A percentile compares a stretch with the other conserved stretches of the same genome.
phyloP scores from a whole-genome alignment of 2,113 vertebrate species.

The Bujurquina vittata region DNA sequence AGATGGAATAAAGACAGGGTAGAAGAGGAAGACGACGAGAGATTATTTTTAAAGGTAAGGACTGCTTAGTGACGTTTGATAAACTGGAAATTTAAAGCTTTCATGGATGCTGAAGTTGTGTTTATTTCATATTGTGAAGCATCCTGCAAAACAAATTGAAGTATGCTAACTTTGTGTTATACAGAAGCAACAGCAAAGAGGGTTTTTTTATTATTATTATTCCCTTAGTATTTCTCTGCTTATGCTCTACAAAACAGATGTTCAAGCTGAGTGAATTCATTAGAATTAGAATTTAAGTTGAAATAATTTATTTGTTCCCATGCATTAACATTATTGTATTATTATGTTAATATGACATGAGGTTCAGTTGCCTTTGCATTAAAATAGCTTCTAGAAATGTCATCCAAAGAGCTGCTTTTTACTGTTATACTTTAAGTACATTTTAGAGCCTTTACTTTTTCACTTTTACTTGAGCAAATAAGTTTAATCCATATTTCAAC shows the following conservation, averaged over 20 bases:
- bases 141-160: neutral
- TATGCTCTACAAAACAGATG: neutral
- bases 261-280: neutral
- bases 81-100: neutral
- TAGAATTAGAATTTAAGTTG: neutral
- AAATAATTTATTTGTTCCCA: neutral
- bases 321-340: neutral
- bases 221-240: neutral
- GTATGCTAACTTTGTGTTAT: neutral
- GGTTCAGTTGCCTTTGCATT: neutral
- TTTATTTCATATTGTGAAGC: no score
- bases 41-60: neutral
- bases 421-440: no score
- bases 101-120: neutral
- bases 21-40: neutral
- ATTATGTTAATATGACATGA: neutral
- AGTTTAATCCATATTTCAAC: neutral
- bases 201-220: rapidly evolving
- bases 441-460: no score
- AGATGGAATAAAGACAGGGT: neutral
- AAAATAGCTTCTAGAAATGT: neutral
- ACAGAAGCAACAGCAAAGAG: neutral
- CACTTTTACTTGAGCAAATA: no score
- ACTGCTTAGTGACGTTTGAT: neutral
- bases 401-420: neutral